A percentile compares a stretch with the other conserved stretches of the same genome.
phyloP scores from a whole-genome alignment of 2,797 vertebrate species.

The Peromyscus eremicus region DNA sequence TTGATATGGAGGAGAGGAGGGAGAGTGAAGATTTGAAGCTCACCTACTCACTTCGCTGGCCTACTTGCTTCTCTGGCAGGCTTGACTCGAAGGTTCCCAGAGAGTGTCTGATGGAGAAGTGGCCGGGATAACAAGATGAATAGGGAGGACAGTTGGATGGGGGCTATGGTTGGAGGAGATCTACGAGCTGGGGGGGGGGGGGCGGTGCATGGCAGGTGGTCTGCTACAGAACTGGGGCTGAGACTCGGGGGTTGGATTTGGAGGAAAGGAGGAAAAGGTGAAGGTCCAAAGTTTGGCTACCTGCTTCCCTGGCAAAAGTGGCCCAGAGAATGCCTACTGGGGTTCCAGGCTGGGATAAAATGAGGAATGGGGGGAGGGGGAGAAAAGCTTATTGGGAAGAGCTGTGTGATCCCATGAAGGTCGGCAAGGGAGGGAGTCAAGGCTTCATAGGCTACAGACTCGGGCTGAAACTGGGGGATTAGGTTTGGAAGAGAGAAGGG shows the following conservation, averaged over 20 bases:
- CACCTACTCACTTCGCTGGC: background rate
- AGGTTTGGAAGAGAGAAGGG: background rate
- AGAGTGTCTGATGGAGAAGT: background rate
- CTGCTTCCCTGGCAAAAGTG: background rate
- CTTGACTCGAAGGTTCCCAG: background rate
- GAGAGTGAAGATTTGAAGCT: background rate
- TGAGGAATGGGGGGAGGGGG: background rate
- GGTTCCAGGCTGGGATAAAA: background rate
- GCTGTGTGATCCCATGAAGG: background rate
- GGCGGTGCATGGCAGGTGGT: no score
- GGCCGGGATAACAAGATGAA: background rate
- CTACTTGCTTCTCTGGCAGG: background rate
- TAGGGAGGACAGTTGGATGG: no score
- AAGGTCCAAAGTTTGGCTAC: no score
- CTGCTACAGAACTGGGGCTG: background rate
- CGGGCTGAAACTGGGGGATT: background rate
- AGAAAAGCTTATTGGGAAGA: background rate
- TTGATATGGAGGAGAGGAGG: background rate
- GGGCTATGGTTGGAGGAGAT: no score
- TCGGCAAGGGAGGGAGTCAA: background rate
- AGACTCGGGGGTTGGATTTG: background rate
- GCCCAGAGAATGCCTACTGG: background rate
- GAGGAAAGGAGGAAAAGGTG: background rate
- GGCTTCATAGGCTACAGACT: background rate
- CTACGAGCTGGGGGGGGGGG: no score